phyloP scores from a whole-genome alignment of 2,888 invertebrate species.

The Onchidella celtica region DNA sequence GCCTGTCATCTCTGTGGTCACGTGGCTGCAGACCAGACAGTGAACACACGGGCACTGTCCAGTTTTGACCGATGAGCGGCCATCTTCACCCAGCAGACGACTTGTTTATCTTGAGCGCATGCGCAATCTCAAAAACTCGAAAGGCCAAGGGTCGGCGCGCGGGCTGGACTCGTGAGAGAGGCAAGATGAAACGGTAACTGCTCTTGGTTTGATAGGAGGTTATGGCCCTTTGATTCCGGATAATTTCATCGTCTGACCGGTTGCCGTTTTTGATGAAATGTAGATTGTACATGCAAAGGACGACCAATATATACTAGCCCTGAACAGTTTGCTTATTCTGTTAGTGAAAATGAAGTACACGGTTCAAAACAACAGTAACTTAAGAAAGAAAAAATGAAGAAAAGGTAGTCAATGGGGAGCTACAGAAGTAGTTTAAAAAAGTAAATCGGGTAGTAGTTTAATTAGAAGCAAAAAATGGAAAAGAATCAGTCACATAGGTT shows the following conservation, averaged over 20 bases:
- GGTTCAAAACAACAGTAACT: no score
- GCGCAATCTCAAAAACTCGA: not conserved
- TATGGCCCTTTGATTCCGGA: no score
- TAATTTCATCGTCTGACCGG: not conserved
- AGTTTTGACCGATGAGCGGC: not conserved
- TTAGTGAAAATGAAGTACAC: no score
- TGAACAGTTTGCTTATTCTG: no score
- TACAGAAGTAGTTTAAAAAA: no score
- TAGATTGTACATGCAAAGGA: not conserved
- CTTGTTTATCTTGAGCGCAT: conserved; percentile 26
- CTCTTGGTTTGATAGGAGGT: no score
- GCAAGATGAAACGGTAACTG: not conserved
- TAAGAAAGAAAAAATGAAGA: no score
- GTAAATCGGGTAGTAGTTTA: no score
- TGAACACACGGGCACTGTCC: not conserved
- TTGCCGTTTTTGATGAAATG: not conserved
- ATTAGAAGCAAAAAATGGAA: no score
- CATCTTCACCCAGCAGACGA: not conserved
- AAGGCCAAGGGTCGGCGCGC: conserved; percentile 1
- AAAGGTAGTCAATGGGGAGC: no score
- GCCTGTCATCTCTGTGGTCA: not conserved
- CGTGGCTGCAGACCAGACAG: not conserved
- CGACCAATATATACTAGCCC: no score
- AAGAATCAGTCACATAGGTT: no score
- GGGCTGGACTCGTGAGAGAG: not conserved